Evolutionary conservation across 2,888 invertebrate genomes (phyloP).

Genomic region (Gymnocheta viridis): DNA sequence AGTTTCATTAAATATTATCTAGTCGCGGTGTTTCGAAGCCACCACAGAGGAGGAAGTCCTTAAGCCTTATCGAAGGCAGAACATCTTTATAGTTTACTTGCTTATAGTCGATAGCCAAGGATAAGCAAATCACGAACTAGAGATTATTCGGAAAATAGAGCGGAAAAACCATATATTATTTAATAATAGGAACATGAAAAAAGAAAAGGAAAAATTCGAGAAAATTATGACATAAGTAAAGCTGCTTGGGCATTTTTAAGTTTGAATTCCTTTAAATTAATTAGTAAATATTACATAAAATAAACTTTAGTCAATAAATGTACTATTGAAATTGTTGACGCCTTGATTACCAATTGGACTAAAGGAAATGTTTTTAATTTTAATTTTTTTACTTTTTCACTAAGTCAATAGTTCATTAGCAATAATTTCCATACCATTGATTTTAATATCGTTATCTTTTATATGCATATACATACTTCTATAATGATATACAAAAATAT

Average conservation of each 20-base stretch:
- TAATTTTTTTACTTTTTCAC: slow-evolving; percentile 44
- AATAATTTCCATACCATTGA: slow-evolving; percentile 65
- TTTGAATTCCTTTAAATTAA: background rate
- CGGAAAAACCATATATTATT: no score
- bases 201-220: no score
- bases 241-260: background rate
- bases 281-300: background rate
- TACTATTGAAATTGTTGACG: slow-evolving; percentile 4
- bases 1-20: no score
- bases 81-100: no score
- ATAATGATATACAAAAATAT: background rate
- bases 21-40: no score
- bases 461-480: background rate
- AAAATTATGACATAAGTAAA: no score
- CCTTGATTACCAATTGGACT: slow-evolving; percentile 23
- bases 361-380: slow-evolving; percentile 11
- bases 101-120: no score
- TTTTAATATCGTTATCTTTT: slow-evolving; percentile 57
- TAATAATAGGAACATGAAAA: no score
- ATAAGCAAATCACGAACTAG: no score
- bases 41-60: no score
- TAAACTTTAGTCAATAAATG: background rate
- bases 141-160: no score
- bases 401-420: slow-evolving; percentile 63
- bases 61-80: no score